These are phyloP conservation scores for Tenebrio molitor DNA, from an alignment of 1,140 invertebrate genomes.

Conservation along the genomic window DNA sequence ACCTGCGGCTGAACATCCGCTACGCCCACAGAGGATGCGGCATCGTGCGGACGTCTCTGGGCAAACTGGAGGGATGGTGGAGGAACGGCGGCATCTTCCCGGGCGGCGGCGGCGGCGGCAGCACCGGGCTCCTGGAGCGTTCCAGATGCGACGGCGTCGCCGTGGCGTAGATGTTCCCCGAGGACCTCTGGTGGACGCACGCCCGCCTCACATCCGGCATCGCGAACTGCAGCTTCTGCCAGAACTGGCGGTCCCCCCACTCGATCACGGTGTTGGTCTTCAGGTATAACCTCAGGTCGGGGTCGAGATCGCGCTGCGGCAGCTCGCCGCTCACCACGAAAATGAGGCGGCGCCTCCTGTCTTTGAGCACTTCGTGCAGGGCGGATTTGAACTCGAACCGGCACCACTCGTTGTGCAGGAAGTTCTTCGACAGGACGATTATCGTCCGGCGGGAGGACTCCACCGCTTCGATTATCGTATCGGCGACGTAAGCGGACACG, in stretches of 20 bases:
- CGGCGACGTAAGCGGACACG: conserved; percentile 85
- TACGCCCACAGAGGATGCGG: conserved; percentile 72
- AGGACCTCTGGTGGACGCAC: conserved; percentile 73
- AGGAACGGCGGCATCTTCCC: conserved; percentile 66
- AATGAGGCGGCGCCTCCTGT: conserved; percentile 84
- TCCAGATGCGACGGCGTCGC: conserved; percentile 65
- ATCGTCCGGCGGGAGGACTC: conserved; percentile 92
- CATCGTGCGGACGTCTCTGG: conserved; percentile 63
- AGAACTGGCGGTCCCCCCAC: conserved; percentile 94
- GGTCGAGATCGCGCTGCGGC: conserved; percentile 87
- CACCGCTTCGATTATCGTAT: conserved; percentile 91
- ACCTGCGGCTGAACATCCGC: conserved; percentile 64
- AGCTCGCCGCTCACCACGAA: conserved; percentile 89
- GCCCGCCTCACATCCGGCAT: conserved; percentile 82
- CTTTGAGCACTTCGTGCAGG: conserved; percentile 90
- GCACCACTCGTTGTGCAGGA: conserved; percentile 94
- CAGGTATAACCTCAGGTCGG: conserved; percentile 89
- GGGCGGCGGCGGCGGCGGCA: conserved; percentile 74
- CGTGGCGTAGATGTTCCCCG: conserved; percentile 76
- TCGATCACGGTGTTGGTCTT: conserved; percentile 92
- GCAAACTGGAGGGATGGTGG: conserved; percentile 65
- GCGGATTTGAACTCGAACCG: conserved; percentile 94
- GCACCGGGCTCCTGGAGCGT: conserved; percentile 73
- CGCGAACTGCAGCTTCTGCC: conserved; percentile 93
- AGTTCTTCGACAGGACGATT: conserved; percentile 92